Evolutionary conservation across 2,113 vertebrate species (phyloP).

Genomic region (Thunnus thynnus): DNA sequence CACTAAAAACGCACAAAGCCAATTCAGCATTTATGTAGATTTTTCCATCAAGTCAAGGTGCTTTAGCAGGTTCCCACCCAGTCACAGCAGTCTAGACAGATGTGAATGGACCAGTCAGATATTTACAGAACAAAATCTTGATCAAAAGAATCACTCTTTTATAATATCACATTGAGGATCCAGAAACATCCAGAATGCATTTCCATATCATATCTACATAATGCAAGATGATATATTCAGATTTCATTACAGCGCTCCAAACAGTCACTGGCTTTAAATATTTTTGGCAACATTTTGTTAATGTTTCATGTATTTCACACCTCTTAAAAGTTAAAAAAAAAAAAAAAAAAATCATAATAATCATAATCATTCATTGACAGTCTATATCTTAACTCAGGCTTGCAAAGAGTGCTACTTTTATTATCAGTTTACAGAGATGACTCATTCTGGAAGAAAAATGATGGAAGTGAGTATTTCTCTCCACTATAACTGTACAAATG

Average conservation of each 20-base stretch:
- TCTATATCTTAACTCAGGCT: slow-evolving; percentile 6
- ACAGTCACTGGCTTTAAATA: slow-evolving; percentile 4
- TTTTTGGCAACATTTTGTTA: slow-evolving; percentile 21
- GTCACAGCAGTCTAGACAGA: not conserved
- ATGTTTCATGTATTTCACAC: slow-evolving; percentile 24
- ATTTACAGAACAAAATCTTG: slow-evolving; percentile 31
- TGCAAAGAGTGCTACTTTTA: slow-evolving; percentile 33
- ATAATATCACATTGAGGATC: slow-evolving; percentile 35
- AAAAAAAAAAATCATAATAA: slow-evolving; percentile 1
- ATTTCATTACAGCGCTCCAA: slow-evolving; percentile 11
- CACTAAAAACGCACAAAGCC: slow-evolving; percentile 1
- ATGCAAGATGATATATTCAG: slow-evolving; percentile 18
- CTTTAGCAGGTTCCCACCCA: slow-evolving; percentile 24
- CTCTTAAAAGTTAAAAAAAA: slow-evolving; percentile 13
- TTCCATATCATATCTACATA: slow-evolving; percentile 32
- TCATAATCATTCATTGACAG: slow-evolving; percentile 22
- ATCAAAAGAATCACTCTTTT: slow-evolving; percentile 18
- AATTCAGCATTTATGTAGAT: not conserved
- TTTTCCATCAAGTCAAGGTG: slow-evolving; percentile 23
- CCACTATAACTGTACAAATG: slow-evolving; percentile 54
- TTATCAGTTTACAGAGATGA: slow-evolving; percentile 44
- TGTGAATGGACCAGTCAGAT: slow-evolving; percentile 34
- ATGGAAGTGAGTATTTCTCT: slow-evolving; percentile 44
- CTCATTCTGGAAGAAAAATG: slow-evolving; percentile 59
- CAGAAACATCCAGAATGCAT: slow-evolving; percentile 40